Evolutionary conservation across 2,888 invertebrate genomes (phyloP), one percentile per base, ranked within the genome.

Genomic region (Rotaria sp.): DNA sequence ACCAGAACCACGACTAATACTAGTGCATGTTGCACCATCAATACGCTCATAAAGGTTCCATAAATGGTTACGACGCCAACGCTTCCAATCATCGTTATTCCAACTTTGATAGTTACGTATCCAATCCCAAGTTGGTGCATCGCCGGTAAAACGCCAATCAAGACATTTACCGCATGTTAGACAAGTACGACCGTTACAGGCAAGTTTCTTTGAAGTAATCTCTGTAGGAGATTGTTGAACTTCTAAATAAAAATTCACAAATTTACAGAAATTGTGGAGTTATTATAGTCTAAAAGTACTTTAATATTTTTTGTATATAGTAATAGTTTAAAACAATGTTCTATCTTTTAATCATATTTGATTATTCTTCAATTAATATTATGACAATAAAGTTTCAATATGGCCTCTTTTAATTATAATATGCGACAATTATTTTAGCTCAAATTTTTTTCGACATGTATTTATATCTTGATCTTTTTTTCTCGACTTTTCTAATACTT

Each of bases 61-160:
- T 26, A 74, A 35, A 74, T 35, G 74, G 38, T 38, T 24, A 74
- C 38, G 74, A 74, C 74, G 74, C 74, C 74, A 74, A 10, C 74
- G 74, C 21, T 74, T 35, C 74, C 74, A 74, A 38, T 74, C 74
- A 11, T 74, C 38, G 38, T 74, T 74, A 74, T 10, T 35, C 74
- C 74, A 74, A 38, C 35, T 74, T 8, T 35, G 4, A 38, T 74
- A 74, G 10, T 74, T 74, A 35, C 38, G 38, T 38, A 74, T 74
- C 74, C 74, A 74, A 24, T 74, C 10, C 74, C 38, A 35, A 74
- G 74, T 74, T 38, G 15, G 4, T 38, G 38, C 74, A 38, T 74
- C 74, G 74, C 74, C 74, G 5, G 74, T 74, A 74, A 74, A 74
- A 38, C 74, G 74, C 74, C 74, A 74, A 74, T 74, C 74, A 18